A percentile compares a stretch with the other conserved stretches of the same genome.
Evolutionary conservation across 2,113 vertebrate genomes (phyloP).

Genomic region (Nothocercus julius): DNA sequence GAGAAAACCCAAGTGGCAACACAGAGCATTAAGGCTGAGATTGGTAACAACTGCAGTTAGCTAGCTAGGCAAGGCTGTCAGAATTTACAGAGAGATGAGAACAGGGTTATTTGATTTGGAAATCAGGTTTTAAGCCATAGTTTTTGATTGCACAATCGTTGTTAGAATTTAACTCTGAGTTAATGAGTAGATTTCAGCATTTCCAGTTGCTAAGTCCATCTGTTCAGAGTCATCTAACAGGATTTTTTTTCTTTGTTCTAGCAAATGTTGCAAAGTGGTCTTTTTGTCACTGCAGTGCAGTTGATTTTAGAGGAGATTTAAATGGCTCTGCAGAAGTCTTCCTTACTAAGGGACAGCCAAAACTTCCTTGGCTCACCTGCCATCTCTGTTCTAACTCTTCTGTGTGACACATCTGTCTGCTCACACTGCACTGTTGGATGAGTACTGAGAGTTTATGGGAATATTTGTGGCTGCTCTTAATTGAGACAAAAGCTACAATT

Average conservation of each 20-base stretch:
- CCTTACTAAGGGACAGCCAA: conserved; percentile 20
- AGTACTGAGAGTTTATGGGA: conserved; percentile 34
- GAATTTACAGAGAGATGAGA: background rate
- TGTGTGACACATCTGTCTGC: conserved; percentile 6
- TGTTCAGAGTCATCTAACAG: background rate
- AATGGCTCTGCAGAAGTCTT: conserved; percentile 46
- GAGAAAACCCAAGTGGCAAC: background rate
- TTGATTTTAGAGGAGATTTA: conserved; percentile 16
- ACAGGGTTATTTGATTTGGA: background rate
- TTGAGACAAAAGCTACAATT: conserved; percentile 1
- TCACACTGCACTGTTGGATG: conserved; percentile 3
- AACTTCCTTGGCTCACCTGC: conserved; percentile 43
- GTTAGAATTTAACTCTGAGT: conserved; percentile 35
- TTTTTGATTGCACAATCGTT: conserved; percentile 35
- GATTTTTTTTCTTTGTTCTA: conserved; percentile 9
- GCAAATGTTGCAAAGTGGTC: background rate
- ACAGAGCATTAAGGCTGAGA: background rate
- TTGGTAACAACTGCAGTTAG: background rate
- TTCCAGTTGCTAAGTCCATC: background rate
- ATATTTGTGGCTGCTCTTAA: conserved; percentile 59
- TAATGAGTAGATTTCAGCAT: background rate
- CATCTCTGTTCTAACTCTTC: conserved; percentile 4
- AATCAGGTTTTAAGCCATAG: background rate
- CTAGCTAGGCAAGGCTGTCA: background rate
- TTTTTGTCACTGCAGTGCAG: background rate